phyloP scores from a whole-genome alignment of 2,113 vertebrate genomes.

The Acrocephalus arundinaceus region DNA sequence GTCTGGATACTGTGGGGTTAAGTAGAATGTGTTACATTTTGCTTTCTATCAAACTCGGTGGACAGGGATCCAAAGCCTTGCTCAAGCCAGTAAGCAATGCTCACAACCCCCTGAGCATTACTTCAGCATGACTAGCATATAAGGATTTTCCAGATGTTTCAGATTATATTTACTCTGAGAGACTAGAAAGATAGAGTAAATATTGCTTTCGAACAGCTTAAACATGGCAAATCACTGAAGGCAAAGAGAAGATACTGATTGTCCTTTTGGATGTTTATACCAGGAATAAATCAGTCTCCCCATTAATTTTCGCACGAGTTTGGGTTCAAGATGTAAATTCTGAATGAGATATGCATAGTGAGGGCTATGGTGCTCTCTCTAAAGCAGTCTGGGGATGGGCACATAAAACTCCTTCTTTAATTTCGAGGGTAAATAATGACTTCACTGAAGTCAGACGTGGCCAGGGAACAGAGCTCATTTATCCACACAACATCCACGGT shows the following conservation, averaged over 20 bases:
- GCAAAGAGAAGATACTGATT: background rate
- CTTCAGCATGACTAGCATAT: background rate
- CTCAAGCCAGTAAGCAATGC: constrained; percentile 21
- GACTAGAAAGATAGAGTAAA: constrained; percentile 15
- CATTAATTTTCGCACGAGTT: background rate
- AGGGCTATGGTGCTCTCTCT: background rate
- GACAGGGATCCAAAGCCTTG: constrained; percentile 27
- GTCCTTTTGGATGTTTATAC: background rate
- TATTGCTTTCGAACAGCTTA: background rate
- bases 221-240: background rate
- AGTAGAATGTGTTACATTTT: background rate
- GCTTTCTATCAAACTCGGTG: background rate
- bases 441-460: background rate
- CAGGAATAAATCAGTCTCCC: background rate
- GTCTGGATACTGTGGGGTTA: constrained; percentile 10
- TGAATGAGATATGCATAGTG: background rate
- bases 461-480: constrained; percentile 14
- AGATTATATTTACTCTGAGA: constrained; percentile 55
- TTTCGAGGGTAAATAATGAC: background rate
- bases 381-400: background rate
- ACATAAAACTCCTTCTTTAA: background rate
- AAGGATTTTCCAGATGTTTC: constrained; percentile 61
- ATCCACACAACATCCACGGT: background rate
- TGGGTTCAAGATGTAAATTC: background rate
- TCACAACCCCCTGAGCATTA: constrained; percentile 68